phyloP scores from a whole-genome alignment of 1,140 invertebrate genomes.

The Dendrolimus punctatus region DNA sequence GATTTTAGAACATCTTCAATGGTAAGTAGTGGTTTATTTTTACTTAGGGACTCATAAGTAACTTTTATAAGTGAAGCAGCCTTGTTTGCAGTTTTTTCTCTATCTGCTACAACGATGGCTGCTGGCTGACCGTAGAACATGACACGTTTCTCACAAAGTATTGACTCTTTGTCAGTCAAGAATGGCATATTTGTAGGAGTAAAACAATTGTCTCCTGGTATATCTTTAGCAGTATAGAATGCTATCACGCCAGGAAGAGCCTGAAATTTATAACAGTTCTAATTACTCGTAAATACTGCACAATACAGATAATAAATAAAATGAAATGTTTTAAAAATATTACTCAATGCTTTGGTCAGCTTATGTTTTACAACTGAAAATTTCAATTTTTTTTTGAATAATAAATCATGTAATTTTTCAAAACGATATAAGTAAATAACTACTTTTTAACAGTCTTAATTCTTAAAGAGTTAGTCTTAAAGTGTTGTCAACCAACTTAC shows the following conservation, averaged over 20 bases:
- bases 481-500: constrained; percentile 55
- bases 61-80: constrained; percentile 79
- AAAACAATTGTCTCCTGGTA: constrained; percentile 80
- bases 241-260: constrained; percentile 79
- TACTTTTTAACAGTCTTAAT: too few species aligned
- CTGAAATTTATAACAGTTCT: constrained; percentile 39
- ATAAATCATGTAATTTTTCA: too few species aligned
- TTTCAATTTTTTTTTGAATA: too few species aligned
- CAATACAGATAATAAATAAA: too few species aligned
- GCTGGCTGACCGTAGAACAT: constrained; percentile 80
- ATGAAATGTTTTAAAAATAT: too few species aligned
- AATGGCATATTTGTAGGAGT: constrained; percentile 23
- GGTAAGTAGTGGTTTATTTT: constrained; percentile 17
- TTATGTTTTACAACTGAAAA: too few species aligned
- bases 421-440: too few species aligned
- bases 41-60: constrained; percentile 65
- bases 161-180: constrained; percentile 49
- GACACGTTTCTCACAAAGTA: constrained; percentile 68
- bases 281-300: too few species aligned
- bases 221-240: constrained; percentile 80
- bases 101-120: constrained; percentile 80
- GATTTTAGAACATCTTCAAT: constrained; percentile 28
- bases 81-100: constrained; percentile 73
- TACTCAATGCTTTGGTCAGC: too few species aligned
- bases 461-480: too few species aligned